Evolutionary conservation across 2,797 vertebrate genomes (phyloP), one percentile per base, ranked within the genome.

Genomic region (Parotocinclus haroldoi): DNA sequence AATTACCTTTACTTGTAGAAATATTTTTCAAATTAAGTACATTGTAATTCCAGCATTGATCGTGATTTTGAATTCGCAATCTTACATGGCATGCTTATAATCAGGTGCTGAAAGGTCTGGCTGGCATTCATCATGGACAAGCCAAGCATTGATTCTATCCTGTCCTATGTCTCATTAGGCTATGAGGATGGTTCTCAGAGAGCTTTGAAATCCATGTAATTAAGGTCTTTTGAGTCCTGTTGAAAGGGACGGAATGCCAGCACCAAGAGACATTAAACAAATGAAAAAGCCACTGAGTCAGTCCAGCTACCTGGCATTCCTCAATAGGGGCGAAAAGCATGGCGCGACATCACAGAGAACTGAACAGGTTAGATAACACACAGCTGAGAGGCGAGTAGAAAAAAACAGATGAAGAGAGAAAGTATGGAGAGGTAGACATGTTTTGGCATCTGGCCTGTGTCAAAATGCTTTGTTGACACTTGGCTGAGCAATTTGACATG

Each of bases 171-270:
- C 55, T 73, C 67, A 66, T 80, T 74, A 74, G 19, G 69, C 60
- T 58, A 63, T n/a, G 52, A 68, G 38, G 62, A 77, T 66, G 45
- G 68, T 73, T 77, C 70, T 74, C 37, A 17, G 58, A 39, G 36
- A 63, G 44, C 57, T 69, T 65, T 75, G 67, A 57, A 73, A 75
- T 72, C 55, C 58, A 9, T 68, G 36, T 68, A 66, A 78, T 75
- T 56, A 71, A 48, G 44, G 71, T 52, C 67, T 68, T 72, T 51
- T 60, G 50, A 74, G 58, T 46, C 61, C 54, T 57, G 58, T 66
- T 76, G 68, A 74, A 74, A 73, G 67, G 44, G 38, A 55, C 60
- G 58, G 57, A 71, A 72, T 60, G 62, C 58, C 63, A 74, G 61
- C 51, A 51, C 39, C 63, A 51, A 52, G 42, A 36, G 49, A 71